Evolutionary conservation across 2,113 vertebrate genomes (phyloP).

Genomic region (Python bivittatus): DNA sequence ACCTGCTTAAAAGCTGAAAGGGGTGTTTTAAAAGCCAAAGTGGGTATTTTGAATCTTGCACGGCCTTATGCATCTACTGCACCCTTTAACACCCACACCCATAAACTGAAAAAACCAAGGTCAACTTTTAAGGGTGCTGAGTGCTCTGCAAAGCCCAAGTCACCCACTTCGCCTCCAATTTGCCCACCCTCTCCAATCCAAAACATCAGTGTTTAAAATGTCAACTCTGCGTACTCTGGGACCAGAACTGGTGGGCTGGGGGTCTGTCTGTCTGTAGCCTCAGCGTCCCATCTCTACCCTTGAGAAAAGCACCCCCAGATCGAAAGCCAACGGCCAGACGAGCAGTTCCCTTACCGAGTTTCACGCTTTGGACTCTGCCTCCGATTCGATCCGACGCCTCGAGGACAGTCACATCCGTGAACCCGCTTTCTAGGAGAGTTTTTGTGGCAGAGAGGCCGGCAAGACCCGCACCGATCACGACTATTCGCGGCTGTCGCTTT

Average conservation of each 20-base stretch:
- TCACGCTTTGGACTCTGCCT: slow-evolving; percentile 93
- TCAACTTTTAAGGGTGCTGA: not conserved
- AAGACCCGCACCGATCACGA: slow-evolving; percentile 94
- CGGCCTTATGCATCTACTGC: not conserved
- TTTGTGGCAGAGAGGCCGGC: slow-evolving; percentile 92
- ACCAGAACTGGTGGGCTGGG: not conserved
- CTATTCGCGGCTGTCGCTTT: slow-evolving; percentile 96
- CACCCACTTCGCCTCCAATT: not conserved
- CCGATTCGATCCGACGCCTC: slow-evolving; percentile 93
- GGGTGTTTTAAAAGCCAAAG: too few relatives aligned
- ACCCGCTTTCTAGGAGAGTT: slow-evolving; percentile 90
- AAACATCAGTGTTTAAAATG: not conserved
- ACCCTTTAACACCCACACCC: not conserved
- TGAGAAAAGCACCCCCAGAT: fast-evolving
- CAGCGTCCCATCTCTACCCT: not conserved
- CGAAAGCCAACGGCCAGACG: fast-evolving
- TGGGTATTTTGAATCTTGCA: too few relatives aligned
- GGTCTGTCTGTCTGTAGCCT: not conserved
- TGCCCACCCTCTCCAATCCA: not conserved
- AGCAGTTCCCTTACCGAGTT: slow-evolving; percentile 79
- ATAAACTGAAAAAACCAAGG: not conserved
- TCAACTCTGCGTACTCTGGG: not conserved
- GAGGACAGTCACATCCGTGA: slow-evolving; percentile 94
- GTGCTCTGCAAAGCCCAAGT: not conserved
- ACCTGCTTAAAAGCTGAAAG: too few relatives aligned